A percentile compares a stretch with the other conserved stretches of the same genome.
phyloP scores from a whole-genome alignment of 2,113 vertebrate genomes.

The Conger conger region DNA sequence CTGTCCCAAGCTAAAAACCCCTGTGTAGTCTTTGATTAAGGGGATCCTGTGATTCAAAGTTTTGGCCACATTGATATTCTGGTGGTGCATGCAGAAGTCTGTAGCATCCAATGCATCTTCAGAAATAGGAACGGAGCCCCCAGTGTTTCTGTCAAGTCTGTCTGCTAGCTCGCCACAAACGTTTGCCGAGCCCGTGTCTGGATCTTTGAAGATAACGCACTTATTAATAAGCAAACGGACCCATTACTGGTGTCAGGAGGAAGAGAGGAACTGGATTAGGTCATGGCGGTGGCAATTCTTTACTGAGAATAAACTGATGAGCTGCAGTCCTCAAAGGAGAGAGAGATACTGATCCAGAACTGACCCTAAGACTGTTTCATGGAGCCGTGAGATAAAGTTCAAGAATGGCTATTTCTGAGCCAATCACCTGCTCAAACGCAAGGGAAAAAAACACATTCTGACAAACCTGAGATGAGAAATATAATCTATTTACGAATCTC shows the following conservation, averaged over 20 bases:
- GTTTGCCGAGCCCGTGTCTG: conserved; percentile 65
- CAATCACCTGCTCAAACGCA: neutral
- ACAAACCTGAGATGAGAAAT: neutral
- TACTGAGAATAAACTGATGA: conserved; percentile 70
- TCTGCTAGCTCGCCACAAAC: conserved; percentile 58
- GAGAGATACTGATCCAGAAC: conserved; percentile 58
- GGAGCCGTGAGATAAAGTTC: conserved; percentile 50
- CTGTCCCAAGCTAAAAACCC: conserved; percentile 52
- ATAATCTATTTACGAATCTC: neutral
- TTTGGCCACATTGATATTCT: conserved; percentile 66
- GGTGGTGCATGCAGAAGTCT: conserved; percentile 29
- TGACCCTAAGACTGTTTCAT: conserved; percentile 56
- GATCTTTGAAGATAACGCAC: conserved; percentile 78
- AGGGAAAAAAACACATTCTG: conserved; percentile 15
- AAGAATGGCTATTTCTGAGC: conserved; percentile 5
- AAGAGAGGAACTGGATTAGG: conserved; percentile 68
- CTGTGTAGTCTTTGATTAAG: conserved; percentile 30
- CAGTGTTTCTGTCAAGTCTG: conserved; percentile 67
- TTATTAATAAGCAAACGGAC: conserved; percentile 78
- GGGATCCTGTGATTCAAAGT: conserved; percentile 60
- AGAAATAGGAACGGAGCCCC: conserved; percentile 50
- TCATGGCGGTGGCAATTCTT: conserved; percentile 57
- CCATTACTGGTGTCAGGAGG: conserved; percentile 65
- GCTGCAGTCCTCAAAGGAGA: conserved; percentile 64
- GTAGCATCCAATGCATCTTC: conserved; percentile 39